A percentile compares a stretch with the other conserved stretches of the same genome.
These are phyloP conservation scores for Chascanopsetta lugubris DNA, from an alignment of 2,113 vertebrate genomes.

Conservation along the genomic window DNA sequence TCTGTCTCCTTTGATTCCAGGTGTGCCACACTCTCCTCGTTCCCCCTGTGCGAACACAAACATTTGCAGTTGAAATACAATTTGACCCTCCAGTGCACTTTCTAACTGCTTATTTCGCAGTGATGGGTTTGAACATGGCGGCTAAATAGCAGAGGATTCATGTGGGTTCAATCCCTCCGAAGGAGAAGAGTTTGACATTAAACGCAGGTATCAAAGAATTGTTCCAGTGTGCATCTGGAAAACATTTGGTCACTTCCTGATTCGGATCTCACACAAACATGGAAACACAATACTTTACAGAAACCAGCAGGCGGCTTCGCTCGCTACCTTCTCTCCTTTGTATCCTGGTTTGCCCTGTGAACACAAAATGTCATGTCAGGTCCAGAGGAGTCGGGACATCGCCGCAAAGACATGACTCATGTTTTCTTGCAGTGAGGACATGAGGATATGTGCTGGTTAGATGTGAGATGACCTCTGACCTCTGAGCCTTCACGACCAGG, in stretches of 20 bases:
- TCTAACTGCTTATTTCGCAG: background rate
- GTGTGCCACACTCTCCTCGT: constrained; percentile 90
- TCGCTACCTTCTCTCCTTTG: constrained; percentile 89
- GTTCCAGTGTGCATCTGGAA: constrained; percentile 7
- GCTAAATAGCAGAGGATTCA: background rate
- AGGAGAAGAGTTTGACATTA: constrained; percentile 18
- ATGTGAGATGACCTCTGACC: constrained; percentile 72
- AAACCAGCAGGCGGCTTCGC: background rate
- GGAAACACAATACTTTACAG: constrained; percentile 7
- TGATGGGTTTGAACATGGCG: background rate
- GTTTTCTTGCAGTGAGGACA: background rate
- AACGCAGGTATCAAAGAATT: constrained; percentile 16
- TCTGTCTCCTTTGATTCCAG: constrained; percentile 89
- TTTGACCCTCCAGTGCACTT: background rate
- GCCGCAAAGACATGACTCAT: background rate
- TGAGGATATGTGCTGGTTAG: background rate
- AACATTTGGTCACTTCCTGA: constrained; percentile 6
- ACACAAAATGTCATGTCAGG: constrained; percentile 46
- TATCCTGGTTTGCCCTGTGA: constrained; percentile 88
- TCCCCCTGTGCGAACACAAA: constrained; percentile 81
- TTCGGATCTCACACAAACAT: constrained; percentile 2
- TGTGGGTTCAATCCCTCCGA: background rate
- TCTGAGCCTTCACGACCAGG: constrained; percentile 86
- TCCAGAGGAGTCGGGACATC: constrained; percentile 5
- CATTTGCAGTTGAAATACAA: background rate